These are phyloP conservation scores for Lates calcarifer DNA, from an alignment of 2,113 vertebrate species.

Conservation along the genomic window DNA sequence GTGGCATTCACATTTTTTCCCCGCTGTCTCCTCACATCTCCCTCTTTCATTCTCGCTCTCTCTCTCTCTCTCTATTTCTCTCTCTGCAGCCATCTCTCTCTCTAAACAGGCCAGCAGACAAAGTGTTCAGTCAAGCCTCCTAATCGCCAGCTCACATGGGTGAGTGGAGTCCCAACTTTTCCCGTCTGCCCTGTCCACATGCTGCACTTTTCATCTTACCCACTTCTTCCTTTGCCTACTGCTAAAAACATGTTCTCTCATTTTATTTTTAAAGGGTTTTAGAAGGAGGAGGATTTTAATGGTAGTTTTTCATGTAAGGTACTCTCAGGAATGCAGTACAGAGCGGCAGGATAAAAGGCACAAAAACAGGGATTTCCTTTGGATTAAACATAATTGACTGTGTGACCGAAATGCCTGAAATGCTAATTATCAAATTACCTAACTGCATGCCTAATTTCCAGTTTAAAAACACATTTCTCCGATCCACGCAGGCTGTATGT, in stretches of 20 bases:
- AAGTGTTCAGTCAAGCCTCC: slow-evolving; percentile 84
- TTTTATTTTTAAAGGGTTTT: slow-evolving; percentile 22
- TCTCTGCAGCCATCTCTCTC: slow-evolving; percentile 71
- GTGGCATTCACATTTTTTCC: slow-evolving; percentile 77
- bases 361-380: slow-evolving; percentile 37
- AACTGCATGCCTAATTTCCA: background rate
- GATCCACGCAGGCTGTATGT: slow-evolving; percentile 27
- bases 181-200: slow-evolving; percentile 75
- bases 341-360: slow-evolving; percentile 23
- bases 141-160: slow-evolving; percentile 82
- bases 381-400: slow-evolving; percentile 49
- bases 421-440: slow-evolving; percentile 46
- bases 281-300: slow-evolving; percentile 3
- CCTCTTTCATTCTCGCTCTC: slow-evolving; percentile 73
- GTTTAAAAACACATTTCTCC: slow-evolving; percentile 40
- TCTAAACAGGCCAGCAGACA: slow-evolving; percentile 84
- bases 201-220: slow-evolving; percentile 73
- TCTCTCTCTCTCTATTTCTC: slow-evolving; percentile 75
- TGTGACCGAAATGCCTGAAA: slow-evolving; percentile 39
- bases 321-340: slow-evolving; percentile 31
- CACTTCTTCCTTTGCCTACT: slow-evolving; percentile 47
- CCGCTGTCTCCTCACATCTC: slow-evolving; percentile 77
- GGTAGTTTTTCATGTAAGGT: slow-evolving; percentile 16
- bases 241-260: slow-evolving; percentile 31
- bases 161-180: slow-evolving; percentile 83